These are phyloP conservation scores for Panurus biarmicus DNA, from an alignment of 2,113 vertebrate species.

Conservation along the genomic window DNA sequence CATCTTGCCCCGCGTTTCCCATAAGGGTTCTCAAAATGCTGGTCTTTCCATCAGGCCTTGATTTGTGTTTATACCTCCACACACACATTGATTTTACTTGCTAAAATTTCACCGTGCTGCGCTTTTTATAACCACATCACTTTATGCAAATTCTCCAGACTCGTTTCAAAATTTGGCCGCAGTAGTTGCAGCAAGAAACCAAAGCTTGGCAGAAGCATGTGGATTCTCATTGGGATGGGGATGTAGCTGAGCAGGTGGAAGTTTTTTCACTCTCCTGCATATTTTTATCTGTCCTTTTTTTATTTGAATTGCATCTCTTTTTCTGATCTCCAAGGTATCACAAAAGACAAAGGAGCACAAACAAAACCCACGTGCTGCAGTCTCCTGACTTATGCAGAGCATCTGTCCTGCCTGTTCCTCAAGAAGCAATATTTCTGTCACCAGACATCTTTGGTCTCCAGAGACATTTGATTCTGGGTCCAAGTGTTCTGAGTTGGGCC, in stretches of 20 bases:
- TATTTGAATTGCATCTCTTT: neutral
- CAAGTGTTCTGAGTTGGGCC: neutral
- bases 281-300: neutral
- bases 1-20: slow-evolving; percentile 15
- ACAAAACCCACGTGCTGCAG: neutral
- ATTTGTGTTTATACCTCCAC: neutral
- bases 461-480: neutral
- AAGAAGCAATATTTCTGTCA: neutral
- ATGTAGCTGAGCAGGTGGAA: neutral
- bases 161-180: neutral
- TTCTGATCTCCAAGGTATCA: neutral
- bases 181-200: neutral
- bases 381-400: neutral
- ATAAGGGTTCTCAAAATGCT: neutral
- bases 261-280: neutral
- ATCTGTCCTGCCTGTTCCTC: neutral
- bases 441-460: neutral
- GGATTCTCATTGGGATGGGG: neutral
- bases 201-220: neutral
- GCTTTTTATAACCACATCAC: neutral
- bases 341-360: neutral
- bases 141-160: neutral
- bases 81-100: neutral
- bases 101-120: neutral
- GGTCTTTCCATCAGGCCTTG: neutral